Base-by-base conservation (phyloP, 2,888 invertebrate genomes). In the Palloptera scutellata region DNA sequence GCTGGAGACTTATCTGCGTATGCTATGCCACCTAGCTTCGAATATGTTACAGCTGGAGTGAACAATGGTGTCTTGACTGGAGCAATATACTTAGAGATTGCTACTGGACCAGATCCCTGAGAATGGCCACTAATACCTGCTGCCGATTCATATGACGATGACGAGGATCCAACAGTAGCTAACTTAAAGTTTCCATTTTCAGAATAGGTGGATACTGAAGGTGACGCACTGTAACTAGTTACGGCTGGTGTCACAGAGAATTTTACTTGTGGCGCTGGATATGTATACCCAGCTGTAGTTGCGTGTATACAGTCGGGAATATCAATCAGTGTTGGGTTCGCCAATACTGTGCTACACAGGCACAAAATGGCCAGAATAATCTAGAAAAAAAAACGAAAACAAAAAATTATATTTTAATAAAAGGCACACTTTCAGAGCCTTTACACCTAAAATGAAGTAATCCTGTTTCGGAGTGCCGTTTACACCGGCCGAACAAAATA, bases 261-360 rank as follows among this genome's bases (percentile, higher is more conserved):
- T 76, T 88, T 88, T 1, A 88, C 82, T 20, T 87, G 79, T 3
- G 89, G 89, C 4, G 86, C 84, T 48, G 87, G 84, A 79, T 89
- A 89, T 1, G 87, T 83, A 77, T 89, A 89, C 3, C 89, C 89
- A 20, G 84, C 81, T 11, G 73, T 66, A 15, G 74, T 71, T 1
- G 71, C 73, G 64, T 80, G 79, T 40, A 84, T 76, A 68, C 85
- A 85, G 43, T 83, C 83, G 40, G 83, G 76, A 51, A 83, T 71
- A 41, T 69, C 58, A 64, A 73, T 75, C 20, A 77, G 77, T 53
- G 80, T 77, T 15, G 79, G 74, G 41, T 77, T 77, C 52, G 80
- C 78, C 64, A 79, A 73, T 40, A 74, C 74, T 43, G 70, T 70
- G 71, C 80, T 76, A 53, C 79, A 59, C 78, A 80, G 72, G 76